phyloP scores from a whole-genome alignment of 92 coral and sea anemone genomes.

The Anthopleura xanthogrammica region DNA sequence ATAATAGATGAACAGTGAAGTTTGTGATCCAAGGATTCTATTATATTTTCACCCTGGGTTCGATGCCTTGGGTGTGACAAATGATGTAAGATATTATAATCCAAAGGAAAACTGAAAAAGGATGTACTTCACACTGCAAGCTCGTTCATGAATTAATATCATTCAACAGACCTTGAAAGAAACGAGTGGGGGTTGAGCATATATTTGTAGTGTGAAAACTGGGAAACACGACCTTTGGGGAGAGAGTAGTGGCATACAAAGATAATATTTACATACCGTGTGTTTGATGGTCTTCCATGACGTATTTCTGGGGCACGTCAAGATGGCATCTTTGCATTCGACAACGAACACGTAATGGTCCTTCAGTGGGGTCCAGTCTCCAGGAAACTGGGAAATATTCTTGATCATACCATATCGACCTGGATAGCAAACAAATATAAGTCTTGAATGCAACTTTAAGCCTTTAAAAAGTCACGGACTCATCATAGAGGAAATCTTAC shows the following conservation, averaged over 20 bases:
- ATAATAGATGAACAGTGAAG: not conserved
- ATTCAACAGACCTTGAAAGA: no score
- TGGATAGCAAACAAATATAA: constrained; percentile 9
- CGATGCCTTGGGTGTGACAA: no score
- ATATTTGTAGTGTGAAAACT: no score
- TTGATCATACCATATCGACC: constrained; percentile 94
- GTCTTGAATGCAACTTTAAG: not conserved
- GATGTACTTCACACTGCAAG: no score
- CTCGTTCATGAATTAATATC: no score
- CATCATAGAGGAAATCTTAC: not conserved
- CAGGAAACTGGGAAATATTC: constrained; percentile 83
- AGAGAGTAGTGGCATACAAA: no score
- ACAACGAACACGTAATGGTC: constrained; percentile 91
- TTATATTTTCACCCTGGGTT: not conserved
- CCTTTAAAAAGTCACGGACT: not conserved
- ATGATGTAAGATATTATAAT: no score
- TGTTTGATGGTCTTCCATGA: constrained; percentile 77
- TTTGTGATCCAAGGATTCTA: not conserved
- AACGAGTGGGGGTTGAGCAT: no score
- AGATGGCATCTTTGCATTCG: constrained; percentile 91
- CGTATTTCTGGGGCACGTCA: constrained; percentile 71
- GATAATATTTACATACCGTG: constrained; percentile 48
- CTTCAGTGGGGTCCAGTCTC: constrained; percentile 98
- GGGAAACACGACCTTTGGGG: no score
- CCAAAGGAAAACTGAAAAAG: no score